Base-by-base conservation (phyloP, 92 coral and sea anemone genomes). In the Heteractis magnifica region DNA sequence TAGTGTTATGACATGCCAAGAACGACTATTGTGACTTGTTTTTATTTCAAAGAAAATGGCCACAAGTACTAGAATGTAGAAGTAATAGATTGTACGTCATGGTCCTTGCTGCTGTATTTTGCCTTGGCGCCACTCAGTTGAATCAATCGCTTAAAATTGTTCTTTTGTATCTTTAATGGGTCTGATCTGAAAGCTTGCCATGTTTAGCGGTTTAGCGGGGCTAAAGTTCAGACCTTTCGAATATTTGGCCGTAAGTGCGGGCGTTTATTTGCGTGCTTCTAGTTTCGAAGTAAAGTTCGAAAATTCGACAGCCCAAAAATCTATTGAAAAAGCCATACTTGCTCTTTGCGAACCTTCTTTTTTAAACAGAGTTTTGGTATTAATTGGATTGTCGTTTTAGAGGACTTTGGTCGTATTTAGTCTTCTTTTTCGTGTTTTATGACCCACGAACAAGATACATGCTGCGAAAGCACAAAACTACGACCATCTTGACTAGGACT, bases 141-240 rank as follows among this genome's bases (percentile, higher is more conserved):
- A 26, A 21, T 20, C 11, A 20, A 68, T 68, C 73, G 23, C 49
- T 68, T 68, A 20, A 68, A 68, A 41, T 68, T 68, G 73, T 68
- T 81, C 65, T 81, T 49, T 81, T 81, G 77, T 50, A 68, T 70
- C 64, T 34, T 81, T 49, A 55, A 75, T 56, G 80, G 72, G 64
- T 71, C 75, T 11, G 76, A 52, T 6, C 19, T 84, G 71, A 84
- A 58, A 56, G 79, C 59, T 48, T 81, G 60, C 76, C 59, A 15
- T 76, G 80, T 75, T 84, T 84, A 84, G 87, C 87, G 87, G 87
- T 84, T 84, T 84, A 77, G 51, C 75, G 44, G 51, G 87, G 82
- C 62, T 84, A 84, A 84, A 84, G 87, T 84, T 77, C 87, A 84
- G 23, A 49, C 14, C 56, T 18, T 75, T 18, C 86, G 76, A 72